Evolutionary conservation across 2,113 vertebrate species (phyloP), one percentile per base, ranked within the genome.

Genomic region (Apeltes quadracus): DNA sequence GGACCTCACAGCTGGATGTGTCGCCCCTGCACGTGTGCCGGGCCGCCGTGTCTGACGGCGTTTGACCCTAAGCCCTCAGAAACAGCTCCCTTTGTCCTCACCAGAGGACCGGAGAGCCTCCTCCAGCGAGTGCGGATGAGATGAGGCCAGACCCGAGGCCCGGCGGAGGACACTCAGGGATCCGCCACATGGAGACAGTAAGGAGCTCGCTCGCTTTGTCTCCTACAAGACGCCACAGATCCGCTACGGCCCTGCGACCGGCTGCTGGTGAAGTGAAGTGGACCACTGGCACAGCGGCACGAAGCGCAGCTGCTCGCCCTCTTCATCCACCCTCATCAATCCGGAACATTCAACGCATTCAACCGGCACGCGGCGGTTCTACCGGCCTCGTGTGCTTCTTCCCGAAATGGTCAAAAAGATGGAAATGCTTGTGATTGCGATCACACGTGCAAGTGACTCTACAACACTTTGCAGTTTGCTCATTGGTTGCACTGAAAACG

Each of bases 51-150:
- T 78, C 70, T 83, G 54, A 81, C 57, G n/a, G 56, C 8, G 8
- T 41, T 63, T 70, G 66, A 81, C 82, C 61, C 61, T 20, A 14
- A 78, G 54, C 56, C 53, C 38, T 66, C 36, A 79, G 38, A 80
- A 77, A 79, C 50, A 71, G 69, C 50, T 61, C 36, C 76, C 82
- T 84, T 75, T 80, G 79, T 82, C 75, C 76, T 82, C 81, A 46
- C 25, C 67, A 59, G 48, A 76, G 67, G 69, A 83, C 57, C 53
- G 29, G 59, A 77, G 56, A 72, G 41, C 77, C 68, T 78, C 78
- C 67, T 66, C 46, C 62, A 65, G 36, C 22, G 55, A 75, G 65
- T 61, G 56, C 71, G 73, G 75, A 79, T 65, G 82, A 81, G 61
- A 79, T 36, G 78, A 36, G 81, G 77, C 61, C 44, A 29, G 0